These are phyloP conservation scores for Hiodon tergisus DNA, from an alignment of 2,113 vertebrate genomes.

Conservation along the genomic window DNA sequence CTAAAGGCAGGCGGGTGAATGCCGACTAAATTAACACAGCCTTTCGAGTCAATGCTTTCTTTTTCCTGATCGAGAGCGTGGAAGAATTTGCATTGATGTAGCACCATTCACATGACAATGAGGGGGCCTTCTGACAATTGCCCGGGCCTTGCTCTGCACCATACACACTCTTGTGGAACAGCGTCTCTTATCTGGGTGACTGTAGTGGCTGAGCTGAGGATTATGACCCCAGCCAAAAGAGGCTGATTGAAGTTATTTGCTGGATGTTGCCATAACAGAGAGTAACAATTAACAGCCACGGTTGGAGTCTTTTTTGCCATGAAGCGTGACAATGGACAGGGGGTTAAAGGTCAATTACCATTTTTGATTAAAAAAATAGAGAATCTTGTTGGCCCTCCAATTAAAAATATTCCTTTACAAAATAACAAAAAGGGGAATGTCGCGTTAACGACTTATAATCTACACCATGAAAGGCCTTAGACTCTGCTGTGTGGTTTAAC, in stretches of 20 bases:
- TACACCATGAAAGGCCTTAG: too few relatives aligned
- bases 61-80: constrained; percentile 49
- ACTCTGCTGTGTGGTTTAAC: not conserved
- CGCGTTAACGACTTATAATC: too few relatives aligned
- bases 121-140: constrained; percentile 48
- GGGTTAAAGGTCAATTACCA: constrained; percentile 48
- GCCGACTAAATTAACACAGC: constrained; percentile 58
- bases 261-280: constrained; percentile 56
- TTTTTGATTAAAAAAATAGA: constrained; percentile 22
- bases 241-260: constrained; percentile 25
- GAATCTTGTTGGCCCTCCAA: not conserved
- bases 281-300: constrained; percentile 52
- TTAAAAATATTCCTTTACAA: too few relatives aligned
- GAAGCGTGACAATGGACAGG: constrained; percentile 45
- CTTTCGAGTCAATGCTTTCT: constrained; percentile 50
- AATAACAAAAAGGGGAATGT: too few relatives aligned
- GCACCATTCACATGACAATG: constrained; percentile 53
- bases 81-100: constrained; percentile 57
- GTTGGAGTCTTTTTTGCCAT: constrained; percentile 51
- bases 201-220: constrained; percentile 51
- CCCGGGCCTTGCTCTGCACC: constrained; percentile 40
- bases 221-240: constrained; percentile 42
- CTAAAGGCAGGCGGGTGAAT: constrained; percentile 54
- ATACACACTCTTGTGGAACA: constrained; percentile 48
- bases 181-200: constrained; percentile 57